These are phyloP conservation scores for Aurelia sp. DNA, from an alignment of 30 jellyfish, hydroid and myxozoan species.

Conservation along the genomic window DNA sequence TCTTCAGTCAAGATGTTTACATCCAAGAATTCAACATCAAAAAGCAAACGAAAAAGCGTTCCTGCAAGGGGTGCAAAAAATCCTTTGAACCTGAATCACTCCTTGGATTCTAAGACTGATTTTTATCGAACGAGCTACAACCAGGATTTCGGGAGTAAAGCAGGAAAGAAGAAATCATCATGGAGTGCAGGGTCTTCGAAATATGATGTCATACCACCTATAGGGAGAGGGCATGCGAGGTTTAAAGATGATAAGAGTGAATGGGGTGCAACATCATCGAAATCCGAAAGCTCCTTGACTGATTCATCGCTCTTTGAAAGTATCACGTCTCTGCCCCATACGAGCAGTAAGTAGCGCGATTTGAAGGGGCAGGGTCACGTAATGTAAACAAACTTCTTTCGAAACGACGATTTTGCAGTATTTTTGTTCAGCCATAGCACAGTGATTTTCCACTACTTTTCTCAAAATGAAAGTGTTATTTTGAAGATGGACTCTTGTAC, in stretches of 20 bases:
- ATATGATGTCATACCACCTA: slow-evolving; percentile 54
- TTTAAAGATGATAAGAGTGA: background rate
- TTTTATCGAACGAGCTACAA: slow-evolving; percentile 49
- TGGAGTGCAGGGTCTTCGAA: slow-evolving; percentile 51
- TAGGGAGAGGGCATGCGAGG: slow-evolving; percentile 7
- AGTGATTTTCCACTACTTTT: no score
- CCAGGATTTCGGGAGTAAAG: slow-evolving; percentile 13
- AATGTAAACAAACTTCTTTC: no score
- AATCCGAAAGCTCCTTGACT: slow-evolving; percentile 52
- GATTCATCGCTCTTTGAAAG: slow-evolving; percentile 6
- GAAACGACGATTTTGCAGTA: no score
- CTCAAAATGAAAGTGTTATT: no score
- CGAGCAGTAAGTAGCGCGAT: no score
- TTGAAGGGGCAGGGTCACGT: no score
- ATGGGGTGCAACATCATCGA: slow-evolving; percentile 11
- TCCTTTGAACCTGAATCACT: slow-evolving; percentile 14
- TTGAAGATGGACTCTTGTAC: no score
- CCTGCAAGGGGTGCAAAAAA: background rate
- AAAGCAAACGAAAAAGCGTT: slow-evolving; percentile 15
- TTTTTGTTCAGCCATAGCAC: no score
- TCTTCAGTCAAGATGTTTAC: no score
- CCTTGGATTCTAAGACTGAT: slow-evolving; percentile 56
- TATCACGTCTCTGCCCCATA: background rate
- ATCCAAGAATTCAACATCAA: background rate
- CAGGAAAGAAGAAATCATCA: background rate